These are phyloP conservation scores for Balanococcus diminutus DNA, from an alignment of 2,888 invertebrate species.

Conservation along the genomic window DNA sequence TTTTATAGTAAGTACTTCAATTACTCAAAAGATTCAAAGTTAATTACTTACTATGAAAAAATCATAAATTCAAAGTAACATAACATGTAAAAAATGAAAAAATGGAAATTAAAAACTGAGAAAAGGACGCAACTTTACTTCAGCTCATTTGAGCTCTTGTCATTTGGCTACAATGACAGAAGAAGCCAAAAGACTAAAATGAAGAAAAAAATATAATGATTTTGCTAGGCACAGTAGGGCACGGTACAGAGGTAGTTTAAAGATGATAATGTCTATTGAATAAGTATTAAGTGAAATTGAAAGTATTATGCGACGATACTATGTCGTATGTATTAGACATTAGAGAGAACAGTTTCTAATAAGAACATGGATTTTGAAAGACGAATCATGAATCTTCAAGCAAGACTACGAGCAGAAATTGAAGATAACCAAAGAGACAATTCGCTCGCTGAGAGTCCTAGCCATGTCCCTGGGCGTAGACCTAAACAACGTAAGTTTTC, in stretches of 20 bases:
- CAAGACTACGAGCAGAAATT: conserved; percentile 76
- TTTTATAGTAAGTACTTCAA: too few relatives aligned
- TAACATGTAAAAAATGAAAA: neutral
- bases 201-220: conserved; percentile 14
- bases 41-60: too few relatives aligned
- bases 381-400: conserved; percentile 82
- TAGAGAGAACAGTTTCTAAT: neutral
- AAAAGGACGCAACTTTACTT: neutral
- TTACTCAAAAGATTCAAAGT: too few relatives aligned
- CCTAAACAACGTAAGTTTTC: conserved; percentile 70
- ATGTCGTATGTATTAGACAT: neutral
- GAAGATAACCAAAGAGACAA: conserved; percentile 69
- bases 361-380: conserved; percentile 58
- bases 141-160: neutral
- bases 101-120: neutral
- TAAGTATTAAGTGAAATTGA: neutral
- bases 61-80: too few relatives aligned
- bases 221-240: neutral
- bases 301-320: neutral
- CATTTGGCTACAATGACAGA: neutral
- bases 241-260: neutral
- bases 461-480: conserved; percentile 66
- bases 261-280: neutral
- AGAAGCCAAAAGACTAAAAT: conserved; percentile 37
- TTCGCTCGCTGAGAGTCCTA: conserved; percentile 61